Evolutionary conservation across 2,113 vertebrate genomes (phyloP).

Genomic region (Plecturocebus donacophilus): DNA sequence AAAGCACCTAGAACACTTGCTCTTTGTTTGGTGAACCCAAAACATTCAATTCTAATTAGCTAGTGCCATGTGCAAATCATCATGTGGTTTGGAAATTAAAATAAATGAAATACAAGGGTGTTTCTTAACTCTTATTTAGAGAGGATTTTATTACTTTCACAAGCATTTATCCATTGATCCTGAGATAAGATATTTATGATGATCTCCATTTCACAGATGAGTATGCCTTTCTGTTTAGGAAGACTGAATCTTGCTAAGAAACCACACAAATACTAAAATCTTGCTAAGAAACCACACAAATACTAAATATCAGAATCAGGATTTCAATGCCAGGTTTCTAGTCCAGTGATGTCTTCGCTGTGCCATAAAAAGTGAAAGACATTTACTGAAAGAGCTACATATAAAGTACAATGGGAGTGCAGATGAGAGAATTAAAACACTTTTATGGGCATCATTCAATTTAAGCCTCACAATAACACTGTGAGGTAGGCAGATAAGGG

Average conservation of each 20-base stretch:
- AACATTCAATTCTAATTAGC: not conserved
- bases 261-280: not conserved
- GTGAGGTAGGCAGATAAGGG: conserved; percentile 51
- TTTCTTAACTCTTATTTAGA: not conserved
- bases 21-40: not conserved
- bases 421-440: conserved; percentile 32
- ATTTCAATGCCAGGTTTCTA: conserved; percentile 26
- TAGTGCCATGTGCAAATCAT: not conserved
- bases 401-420: not conserved
- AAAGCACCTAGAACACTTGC: not conserved
- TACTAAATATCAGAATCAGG: not conserved
- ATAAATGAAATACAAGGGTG: not conserved
- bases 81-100: not conserved
- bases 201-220: not conserved
- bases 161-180: not conserved
- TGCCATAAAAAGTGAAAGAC: conserved; percentile 1
- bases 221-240: not conserved
- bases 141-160: not conserved
- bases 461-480: conserved; percentile 52
- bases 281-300: not conserved
- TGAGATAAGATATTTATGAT: not conserved
- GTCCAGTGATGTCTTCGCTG: not conserved
- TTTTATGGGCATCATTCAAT: conserved; percentile 10
- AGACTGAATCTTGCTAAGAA: not conserved
- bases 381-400: not conserved